Evolutionary conservation across 1,140 invertebrate genomes (phyloP), one percentile per base, ranked within the genome.

Genomic region (Charaxes varanes): DNA sequence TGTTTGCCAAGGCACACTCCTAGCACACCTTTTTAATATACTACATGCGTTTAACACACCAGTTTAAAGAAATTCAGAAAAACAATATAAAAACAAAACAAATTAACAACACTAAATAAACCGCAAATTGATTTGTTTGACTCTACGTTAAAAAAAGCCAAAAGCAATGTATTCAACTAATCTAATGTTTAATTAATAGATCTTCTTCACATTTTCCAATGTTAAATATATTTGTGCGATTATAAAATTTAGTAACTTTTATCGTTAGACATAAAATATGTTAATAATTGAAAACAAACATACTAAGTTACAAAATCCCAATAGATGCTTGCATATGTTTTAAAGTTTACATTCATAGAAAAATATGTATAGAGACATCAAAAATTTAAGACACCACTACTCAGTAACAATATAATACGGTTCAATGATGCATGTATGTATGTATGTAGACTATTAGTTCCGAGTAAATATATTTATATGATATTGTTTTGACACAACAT

Each of bases 331-430:
- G 32, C 30, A 40, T 10, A 26, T 7, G 28, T 17, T 33, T 46
- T 7, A 28, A 28, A 28, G 12, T 4, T 28, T 68, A 72, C 61
- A 51, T 58, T 32, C 59, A 72, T 76, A 72, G 66, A 76, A 76
- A 76, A 72, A 74, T 70, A 76, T 66, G 64, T 72, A 74, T 64
- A 73, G 60, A 58, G 36, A 68, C 66, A 72, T 70, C 63, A 70
- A 71, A 70, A 76, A 74, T 60, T 62, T 63, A 69, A 48, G 53
- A 59, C 54, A 45, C 46, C 45, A 57, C 50, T 58, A 53, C 37
- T 27, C 41, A 40, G 37, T 41, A 52, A 55, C 54, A 21, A 42
- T 21, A 42, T 38, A 41, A 41, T 21, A 46, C 17, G n/a, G 21
- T 34, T 40, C 27, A 40, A 36, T 33, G 36, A 22, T 46, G 22